These are phyloP conservation scores for Botia almorhae DNA, from an alignment of 2,797 vertebrate species.

Conservation along the genomic window DNA sequence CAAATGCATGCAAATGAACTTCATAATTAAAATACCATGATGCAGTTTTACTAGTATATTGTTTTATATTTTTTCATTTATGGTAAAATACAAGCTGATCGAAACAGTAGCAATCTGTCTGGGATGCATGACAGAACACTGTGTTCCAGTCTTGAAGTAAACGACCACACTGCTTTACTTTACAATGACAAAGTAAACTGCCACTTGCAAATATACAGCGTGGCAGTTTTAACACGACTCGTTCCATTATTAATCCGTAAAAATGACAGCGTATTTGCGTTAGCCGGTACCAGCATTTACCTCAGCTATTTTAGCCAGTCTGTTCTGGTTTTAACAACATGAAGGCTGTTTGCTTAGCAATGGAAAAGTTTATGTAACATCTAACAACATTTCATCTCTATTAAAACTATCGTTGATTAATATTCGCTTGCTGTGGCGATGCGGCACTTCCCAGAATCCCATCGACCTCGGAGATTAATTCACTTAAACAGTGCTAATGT, in stretches of 20 bases:
- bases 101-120: background rate
- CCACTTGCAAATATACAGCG: background rate
- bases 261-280: constrained; percentile 22
- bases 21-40: no score
- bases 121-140: background rate
- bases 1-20: background rate
- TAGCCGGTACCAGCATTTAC: background rate
- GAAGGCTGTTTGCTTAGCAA: background rate
- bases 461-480: constrained; percentile 28
- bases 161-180: constrained; percentile 2
- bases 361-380: background rate
- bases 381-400: background rate
- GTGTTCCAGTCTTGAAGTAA: constrained; percentile 14
- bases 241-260: background rate
- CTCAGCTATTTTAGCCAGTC: background rate
- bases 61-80: background rate
- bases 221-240: background rate
- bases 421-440: constrained; percentile 3
- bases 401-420: constrained; percentile 27
- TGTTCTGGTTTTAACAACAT: background rate
- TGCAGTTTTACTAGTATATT: background rate
- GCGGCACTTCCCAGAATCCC: background rate
- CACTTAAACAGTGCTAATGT: constrained; percentile 45
- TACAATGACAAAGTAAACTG: background rate
- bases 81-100: background rate